phyloP scores from a whole-genome alignment of 2,113 vertebrate genomes.

The Caloenas nicobarica region DNA sequence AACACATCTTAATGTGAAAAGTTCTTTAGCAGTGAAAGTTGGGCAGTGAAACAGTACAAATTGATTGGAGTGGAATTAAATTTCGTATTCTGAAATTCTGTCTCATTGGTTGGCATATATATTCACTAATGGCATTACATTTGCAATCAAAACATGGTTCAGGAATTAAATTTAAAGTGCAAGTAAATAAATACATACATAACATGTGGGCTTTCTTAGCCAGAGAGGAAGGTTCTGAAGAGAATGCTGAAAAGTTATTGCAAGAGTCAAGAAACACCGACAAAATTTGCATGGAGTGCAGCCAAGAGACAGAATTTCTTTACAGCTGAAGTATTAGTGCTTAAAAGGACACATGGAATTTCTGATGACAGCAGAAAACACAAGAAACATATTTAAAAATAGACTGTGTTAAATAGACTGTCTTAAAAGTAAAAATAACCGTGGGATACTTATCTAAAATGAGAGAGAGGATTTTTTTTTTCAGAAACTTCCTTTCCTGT shows the following conservation, averaged over 20 bases:
- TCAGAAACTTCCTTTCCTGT: conserved; percentile 26
- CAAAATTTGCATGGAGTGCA: background rate
- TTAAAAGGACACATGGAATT: conserved; percentile 4
- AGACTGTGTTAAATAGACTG: conserved; percentile 32
- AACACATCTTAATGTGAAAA: background rate
- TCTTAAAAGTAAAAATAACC: conserved; percentile 54
- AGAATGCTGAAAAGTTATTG: background rate
- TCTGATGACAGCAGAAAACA: conserved; percentile 41
- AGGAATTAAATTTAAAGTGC: background rate
- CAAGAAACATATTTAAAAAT: conserved; percentile 37
- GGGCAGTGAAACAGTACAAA: background rate
- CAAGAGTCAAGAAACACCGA: background rate
- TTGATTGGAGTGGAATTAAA: background rate
- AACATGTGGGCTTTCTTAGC: background rate
- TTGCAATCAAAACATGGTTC: background rate
- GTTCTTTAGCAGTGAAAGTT: background rate
- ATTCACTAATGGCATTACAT: background rate
- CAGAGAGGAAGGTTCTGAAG: background rate
- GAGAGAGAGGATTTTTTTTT: background rate
- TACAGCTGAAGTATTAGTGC: background rate
- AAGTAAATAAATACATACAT: background rate
- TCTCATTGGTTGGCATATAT: background rate
- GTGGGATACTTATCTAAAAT: conserved; percentile 44
- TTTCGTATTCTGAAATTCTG: background rate
- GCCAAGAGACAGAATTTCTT: background rate